These are phyloP conservation scores for Formicarius rufipectus DNA, from an alignment of 2,113 vertebrate genomes.

Conservation along the genomic window DNA sequence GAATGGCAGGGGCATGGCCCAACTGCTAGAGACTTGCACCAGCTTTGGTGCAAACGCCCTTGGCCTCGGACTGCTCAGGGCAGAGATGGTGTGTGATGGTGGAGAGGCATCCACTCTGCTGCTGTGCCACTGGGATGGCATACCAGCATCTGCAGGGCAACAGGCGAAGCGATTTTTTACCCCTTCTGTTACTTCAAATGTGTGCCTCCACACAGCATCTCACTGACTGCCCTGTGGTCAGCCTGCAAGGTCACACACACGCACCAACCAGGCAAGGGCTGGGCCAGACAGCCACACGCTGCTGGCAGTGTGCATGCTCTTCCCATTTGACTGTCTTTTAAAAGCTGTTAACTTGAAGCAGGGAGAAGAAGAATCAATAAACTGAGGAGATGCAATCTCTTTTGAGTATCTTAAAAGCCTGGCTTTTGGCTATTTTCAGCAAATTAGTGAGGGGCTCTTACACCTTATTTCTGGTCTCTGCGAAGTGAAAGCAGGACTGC, in stretches of 20 bases:
- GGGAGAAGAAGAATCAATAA: constrained; percentile 4
- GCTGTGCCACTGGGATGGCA: background rate
- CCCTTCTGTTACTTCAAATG: background rate
- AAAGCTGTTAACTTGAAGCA: background rate
- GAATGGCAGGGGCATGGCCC: background rate
- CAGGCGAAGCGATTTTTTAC: background rate
- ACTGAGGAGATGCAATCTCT: background rate
- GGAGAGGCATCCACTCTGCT: background rate
- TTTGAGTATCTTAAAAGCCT: background rate
- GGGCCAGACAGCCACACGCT: background rate
- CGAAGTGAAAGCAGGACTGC: constrained; percentile 13
- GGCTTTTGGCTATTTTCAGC: constrained; percentile 42
- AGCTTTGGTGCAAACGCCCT: background rate
- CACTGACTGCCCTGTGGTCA: background rate
- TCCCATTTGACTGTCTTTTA: background rate
- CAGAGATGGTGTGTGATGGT: background rate
- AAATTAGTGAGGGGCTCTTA: constrained; percentile 18
- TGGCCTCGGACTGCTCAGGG: background rate
- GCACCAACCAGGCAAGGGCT: fast-evolving
- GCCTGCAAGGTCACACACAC: background rate
- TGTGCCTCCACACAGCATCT: background rate
- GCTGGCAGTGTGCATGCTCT: background rate
- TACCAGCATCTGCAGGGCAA: background rate
- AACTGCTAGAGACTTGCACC: background rate
- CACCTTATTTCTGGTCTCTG: background rate